These are phyloP conservation scores for Rhinatrema bivittatum DNA, from an alignment of 2,797 vertebrate species.

Conservation along the genomic window DNA sequence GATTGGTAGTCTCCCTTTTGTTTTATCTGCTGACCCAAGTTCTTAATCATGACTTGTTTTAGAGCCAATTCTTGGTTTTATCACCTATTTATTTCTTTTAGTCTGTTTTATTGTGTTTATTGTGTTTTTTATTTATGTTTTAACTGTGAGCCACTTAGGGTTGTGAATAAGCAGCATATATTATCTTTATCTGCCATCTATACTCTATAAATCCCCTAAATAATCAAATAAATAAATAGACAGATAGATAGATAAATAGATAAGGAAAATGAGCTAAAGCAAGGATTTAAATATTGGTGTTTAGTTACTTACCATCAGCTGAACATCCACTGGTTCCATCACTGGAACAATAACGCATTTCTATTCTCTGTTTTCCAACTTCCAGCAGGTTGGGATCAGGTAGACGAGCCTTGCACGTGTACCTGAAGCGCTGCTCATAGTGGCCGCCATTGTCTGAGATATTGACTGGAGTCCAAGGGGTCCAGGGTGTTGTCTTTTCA, in stretches of 20 bases:
- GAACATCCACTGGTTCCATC: slow-evolving; percentile 90
- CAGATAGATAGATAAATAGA: no score
- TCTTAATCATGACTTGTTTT: no score
- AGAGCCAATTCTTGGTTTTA: no score
- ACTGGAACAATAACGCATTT: slow-evolving; percentile 95
- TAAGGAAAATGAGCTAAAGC: neutral
- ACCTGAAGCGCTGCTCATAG: slow-evolving; percentile 92
- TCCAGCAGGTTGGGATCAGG: slow-evolving; percentile 80
- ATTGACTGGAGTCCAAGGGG: slow-evolving; percentile 92
- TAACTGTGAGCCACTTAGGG: no score
- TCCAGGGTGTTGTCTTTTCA: slow-evolving; percentile 98
- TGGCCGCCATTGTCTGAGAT: slow-evolving; percentile 94
- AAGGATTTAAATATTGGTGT: neutral
- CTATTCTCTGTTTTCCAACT: slow-evolving; percentile 88
- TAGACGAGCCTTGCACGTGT: slow-evolving; percentile 90
- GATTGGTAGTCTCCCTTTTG: no score
- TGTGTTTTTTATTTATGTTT: no score
- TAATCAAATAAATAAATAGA: no score
- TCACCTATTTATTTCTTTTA: no score
- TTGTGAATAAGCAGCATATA: no score
- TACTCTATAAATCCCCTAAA: neutral
- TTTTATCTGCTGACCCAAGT: no score
- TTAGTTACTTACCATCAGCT: slow-evolving; percentile 83
- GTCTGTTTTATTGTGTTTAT: no score
- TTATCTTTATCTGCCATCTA: no score